Conservation (phyloP, 1,140 invertebrate species). For the Pogonus chalceus region DNA sequence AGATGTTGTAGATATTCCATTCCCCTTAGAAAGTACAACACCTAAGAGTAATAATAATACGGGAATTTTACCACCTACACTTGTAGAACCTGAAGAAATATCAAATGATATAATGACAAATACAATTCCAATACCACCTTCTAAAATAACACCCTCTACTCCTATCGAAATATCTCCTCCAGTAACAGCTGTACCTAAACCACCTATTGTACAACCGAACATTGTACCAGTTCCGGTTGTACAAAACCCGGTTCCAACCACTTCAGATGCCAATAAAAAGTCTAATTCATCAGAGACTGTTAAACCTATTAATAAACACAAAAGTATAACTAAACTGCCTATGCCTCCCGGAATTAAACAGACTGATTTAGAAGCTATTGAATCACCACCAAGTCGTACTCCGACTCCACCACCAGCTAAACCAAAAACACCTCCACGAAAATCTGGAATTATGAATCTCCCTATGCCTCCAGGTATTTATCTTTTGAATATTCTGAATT, state of each 20-base stretch:
- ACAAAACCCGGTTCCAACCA: background rate
- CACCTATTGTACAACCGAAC: background rate
- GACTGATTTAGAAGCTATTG: slow-evolving; percentile 63
- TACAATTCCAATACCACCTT: background rate
- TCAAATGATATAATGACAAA: background rate
- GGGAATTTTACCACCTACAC: background rate
- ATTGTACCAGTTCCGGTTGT: background rate
- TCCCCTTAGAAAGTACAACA: slow-evolving; percentile 32
- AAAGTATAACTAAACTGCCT: slow-evolving; percentile 61
- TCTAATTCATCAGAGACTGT: slow-evolving; percentile 5
- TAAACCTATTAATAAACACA: slow-evolving; percentile 37
- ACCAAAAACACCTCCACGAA: slow-evolving; percentile 40
- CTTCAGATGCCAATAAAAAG: background rate
- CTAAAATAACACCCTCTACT: background rate
- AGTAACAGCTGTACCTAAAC: background rate
- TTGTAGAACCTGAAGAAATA: background rate
- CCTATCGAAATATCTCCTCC: no score
- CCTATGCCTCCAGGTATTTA: slow-evolving; percentile 84
- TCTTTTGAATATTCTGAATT: no score
- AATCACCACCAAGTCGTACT: slow-evolving; percentile 54
- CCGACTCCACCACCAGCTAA: slow-evolving; percentile 46
- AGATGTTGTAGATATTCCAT: slow-evolving; percentile 51
- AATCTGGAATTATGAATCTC: slow-evolving; percentile 67
- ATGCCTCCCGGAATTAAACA: slow-evolving; percentile 77
- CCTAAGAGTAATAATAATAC: background rate